Base-by-base conservation (phyloP, 37 sponge, comb jelly and placozoan genomes). In the Tethya wilhelma region DNA sequence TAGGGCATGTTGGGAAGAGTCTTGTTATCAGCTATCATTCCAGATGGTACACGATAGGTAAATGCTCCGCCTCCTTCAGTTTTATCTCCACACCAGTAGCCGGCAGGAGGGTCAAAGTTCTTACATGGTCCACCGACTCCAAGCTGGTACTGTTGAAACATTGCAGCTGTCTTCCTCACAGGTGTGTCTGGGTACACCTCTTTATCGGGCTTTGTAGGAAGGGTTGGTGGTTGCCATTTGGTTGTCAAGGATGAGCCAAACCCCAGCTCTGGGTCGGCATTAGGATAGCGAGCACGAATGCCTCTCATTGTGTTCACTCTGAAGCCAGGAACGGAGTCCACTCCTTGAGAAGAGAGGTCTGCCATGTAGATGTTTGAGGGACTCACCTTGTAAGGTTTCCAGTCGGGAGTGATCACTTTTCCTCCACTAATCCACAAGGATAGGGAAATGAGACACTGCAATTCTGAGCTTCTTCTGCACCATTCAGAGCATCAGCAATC, bases 251-350 rank as follows among this genome's bases (percentile, higher is more conserved):
- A 56, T 39, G 79, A 92, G 31, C 81, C 89, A 33, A 85, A 72
- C 23, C 91, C 91, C 63, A 68, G 65, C 70, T 86, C 85, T 26
- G 93, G 93, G 38, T 92, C 84, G 25, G 85, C 93, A 69, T 92
- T 78, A 28, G 93, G 93, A 58, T 87, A 92, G 12, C 93, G 67
- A 22, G 93, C 93, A 38, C 90, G 79, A 53, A 83, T 76, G 26
- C 79, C 84, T 37, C 91, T 74, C 22, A 57, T 73, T 4, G 45
- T 62, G 28, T 87, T 67, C 30, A 87, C 88, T 74, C 75, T 75
- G 20, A 87, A 64, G 17, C 88, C 88, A 30, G 45, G n/a, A n/a
- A n/a, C n/a, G n/a, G n/a, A n/a, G n/a, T n/a, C n/a, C n/a, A n/a
- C 55, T 5, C 66, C 66, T 49, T 92, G 83, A n/a, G 39, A 34